Evolutionary conservation across 1,140 invertebrate species (phyloP).

Genomic region (Lasaia peninsularis): DNA sequence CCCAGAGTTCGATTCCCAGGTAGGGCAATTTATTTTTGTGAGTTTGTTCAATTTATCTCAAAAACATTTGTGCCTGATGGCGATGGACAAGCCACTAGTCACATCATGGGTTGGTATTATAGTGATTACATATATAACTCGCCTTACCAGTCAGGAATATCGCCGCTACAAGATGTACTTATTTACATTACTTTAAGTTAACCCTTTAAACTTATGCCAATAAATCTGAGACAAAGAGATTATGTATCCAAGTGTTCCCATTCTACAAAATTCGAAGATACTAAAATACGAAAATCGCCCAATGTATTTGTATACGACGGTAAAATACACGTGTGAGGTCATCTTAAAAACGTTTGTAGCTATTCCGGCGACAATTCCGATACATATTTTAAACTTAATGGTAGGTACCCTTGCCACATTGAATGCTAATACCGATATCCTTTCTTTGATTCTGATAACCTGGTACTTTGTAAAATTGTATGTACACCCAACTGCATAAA

Average conservation of each 20-base stretch:
- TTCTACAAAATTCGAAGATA: background rate
- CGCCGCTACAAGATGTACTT: too few species aligned
- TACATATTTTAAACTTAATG: conserved; percentile 30
- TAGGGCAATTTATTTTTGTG: too few species aligned
- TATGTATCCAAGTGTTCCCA: background rate
- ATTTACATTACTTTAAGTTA: too few species aligned
- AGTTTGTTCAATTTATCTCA: too few species aligned
- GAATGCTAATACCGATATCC: background rate
- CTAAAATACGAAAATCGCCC: conserved; percentile 28
- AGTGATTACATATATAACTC: too few species aligned
- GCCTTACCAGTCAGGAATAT: too few species aligned
- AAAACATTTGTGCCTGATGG: too few species aligned
- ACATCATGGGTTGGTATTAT: too few species aligned
- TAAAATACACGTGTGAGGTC: conserved; percentile 37
- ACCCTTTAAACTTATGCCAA: background rate
- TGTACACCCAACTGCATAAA: too few species aligned
- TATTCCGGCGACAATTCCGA: conserved; percentile 23
- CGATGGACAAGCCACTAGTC: too few species aligned
- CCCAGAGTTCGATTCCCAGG: too few species aligned
- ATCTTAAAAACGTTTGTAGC: conserved; percentile 34
- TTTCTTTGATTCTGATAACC: background rate
- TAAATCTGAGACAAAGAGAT: background rate
- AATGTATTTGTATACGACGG: conserved; percentile 27
- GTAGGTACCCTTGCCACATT: background rate
- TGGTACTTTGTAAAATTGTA: too few species aligned